phyloP scores from a whole-genome alignment of 1,140 invertebrate species.

The Sesamia nonagrioides region DNA sequence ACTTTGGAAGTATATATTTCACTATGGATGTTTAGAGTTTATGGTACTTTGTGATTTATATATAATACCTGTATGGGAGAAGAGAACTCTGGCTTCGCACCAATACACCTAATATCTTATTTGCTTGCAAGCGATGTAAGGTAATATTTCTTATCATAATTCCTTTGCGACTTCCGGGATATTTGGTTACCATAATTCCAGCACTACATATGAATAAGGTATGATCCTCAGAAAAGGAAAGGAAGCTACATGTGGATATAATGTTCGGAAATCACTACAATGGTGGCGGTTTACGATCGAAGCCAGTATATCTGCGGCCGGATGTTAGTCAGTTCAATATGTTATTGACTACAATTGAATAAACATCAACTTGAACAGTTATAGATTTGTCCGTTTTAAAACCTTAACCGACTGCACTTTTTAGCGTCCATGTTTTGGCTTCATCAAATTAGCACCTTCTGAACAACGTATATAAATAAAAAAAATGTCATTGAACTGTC shows the following conservation, averaged over 20 bases:
- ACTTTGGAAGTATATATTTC: too few relatives aligned
- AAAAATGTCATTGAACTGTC: too few relatives aligned
- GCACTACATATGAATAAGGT: not conserved
- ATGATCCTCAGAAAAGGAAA: slow-evolving; percentile 25
- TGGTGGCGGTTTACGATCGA: slow-evolving; percentile 26
- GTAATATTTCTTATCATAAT: not conserved
- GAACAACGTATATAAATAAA: too few relatives aligned
- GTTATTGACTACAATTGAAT: slow-evolving; percentile 30
- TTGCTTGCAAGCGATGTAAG: too few relatives aligned
- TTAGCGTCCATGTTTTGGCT: too few relatives aligned
- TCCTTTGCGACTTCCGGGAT: not conserved
- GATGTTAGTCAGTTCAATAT: slow-evolving; percentile 4
- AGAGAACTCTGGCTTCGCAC: too few relatives aligned
- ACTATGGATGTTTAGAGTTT: too few relatives aligned
- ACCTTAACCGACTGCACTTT: too few relatives aligned
- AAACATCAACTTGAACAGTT: not conserved
- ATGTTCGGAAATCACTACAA: slow-evolving; percentile 40
- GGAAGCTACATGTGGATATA: slow-evolving; percentile 21
- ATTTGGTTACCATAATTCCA: not conserved
- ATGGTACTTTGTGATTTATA: too few relatives aligned
- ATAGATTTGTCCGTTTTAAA: not conserved
- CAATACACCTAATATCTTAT: too few relatives aligned
- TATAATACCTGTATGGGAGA: too few relatives aligned
- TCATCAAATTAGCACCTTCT: too few relatives aligned
- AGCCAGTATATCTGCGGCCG: slow-evolving; percentile 18